phyloP scores from a whole-genome alignment of 1,140 invertebrate species.

The Cyclina sinensis region DNA sequence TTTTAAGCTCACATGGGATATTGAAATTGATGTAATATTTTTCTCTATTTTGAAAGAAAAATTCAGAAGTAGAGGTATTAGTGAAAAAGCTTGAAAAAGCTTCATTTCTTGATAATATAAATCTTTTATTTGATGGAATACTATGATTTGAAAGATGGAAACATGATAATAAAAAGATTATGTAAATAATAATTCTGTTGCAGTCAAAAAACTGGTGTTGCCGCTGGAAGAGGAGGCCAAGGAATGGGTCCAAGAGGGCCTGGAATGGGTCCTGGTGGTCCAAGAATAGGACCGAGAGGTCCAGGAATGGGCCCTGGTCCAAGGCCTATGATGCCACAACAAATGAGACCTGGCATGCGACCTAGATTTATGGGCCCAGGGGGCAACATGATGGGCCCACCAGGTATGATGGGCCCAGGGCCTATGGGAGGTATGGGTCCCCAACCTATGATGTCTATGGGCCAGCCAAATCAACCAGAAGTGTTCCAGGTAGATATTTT shows the following conservation, averaged over 20 bases:
- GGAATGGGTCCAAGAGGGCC: slow-evolving; percentile 1
- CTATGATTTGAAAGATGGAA: no score
- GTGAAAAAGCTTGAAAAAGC: no score
- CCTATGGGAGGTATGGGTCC: slow-evolving; percentile 29
- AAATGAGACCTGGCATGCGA: slow-evolving; percentile 7
- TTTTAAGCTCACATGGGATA: no score
- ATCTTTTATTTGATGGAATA: no score
- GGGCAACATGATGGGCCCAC: slow-evolving; percentile 46
- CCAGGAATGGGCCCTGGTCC: neutral
- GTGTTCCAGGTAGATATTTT: slow-evolving; percentile 56
- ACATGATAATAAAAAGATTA: no score
- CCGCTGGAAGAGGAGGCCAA: neutral
- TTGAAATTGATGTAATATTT: no score
- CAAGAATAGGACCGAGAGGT: neutral
- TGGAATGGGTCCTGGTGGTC: neutral
- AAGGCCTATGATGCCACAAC: neutral
- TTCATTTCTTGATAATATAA: no score
- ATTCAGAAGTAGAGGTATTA: no score
- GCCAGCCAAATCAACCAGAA: slow-evolving; percentile 38
- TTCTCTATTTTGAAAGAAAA: no score
- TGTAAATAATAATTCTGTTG: no score
- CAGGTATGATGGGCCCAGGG: slow-evolving; percentile 39
- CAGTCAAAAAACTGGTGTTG: neutral
- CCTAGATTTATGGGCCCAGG: slow-evolving; percentile 23
- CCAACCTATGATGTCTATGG: neutral